Evolutionary conservation across 2,113 vertebrate species (phyloP).

Genomic region (Scalopus aquaticus): DNA sequence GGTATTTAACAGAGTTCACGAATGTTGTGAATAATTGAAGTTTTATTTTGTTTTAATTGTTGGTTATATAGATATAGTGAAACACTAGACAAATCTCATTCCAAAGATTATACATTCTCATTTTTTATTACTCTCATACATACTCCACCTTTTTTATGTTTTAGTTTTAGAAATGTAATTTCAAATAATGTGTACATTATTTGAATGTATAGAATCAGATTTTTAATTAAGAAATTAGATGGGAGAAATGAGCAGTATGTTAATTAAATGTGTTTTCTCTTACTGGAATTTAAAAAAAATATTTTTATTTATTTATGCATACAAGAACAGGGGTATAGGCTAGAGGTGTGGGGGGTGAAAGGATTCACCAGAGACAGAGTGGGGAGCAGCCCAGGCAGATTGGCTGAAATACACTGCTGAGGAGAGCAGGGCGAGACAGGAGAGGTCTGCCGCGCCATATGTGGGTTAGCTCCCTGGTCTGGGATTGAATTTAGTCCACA

Average conservation of each 20-base stretch:
- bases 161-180: not conserved
- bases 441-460: too few relatives aligned
- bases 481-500: too few relatives aligned
- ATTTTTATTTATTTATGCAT: too few relatives aligned
- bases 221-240: conserved; percentile 21
- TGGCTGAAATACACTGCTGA: too few relatives aligned
- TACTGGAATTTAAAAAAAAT: not conserved
- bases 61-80: not conserved
- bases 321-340: too few relatives aligned
- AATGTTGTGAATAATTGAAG: not conserved
- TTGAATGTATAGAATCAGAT: not conserved
- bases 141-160: not conserved
- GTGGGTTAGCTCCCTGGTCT: too few relatives aligned
- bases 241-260: not conserved
- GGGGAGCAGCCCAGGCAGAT: too few relatives aligned
- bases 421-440: too few relatives aligned
- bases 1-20: not conserved
- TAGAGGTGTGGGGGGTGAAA: too few relatives aligned
- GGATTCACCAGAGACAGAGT: too few relatives aligned
- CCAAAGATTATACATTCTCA: not conserved
- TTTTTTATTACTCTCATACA: not conserved
- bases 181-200: conserved; percentile 7
- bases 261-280: conserved; percentile 6
- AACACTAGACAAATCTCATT: not conserved
- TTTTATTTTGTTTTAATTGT: not conserved